Evolutionary conservation across 2,797 vertebrate genomes (phyloP), one percentile per base, ranked within the genome.

Genomic region (Sebastes vulpes): DNA sequence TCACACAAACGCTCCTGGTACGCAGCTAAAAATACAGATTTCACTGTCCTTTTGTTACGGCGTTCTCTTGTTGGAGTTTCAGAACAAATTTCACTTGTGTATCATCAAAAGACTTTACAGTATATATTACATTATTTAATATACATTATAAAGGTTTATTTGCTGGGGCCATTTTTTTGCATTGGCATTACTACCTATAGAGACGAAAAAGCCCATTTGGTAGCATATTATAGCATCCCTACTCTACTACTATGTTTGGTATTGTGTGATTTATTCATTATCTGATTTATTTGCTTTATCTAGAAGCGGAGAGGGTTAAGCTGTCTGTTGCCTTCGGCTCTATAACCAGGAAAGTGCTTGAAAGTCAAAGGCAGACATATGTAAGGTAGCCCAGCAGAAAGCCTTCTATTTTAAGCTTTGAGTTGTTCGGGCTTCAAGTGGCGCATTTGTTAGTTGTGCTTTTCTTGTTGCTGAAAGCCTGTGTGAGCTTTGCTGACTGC

Each of bases 341-440:
- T 31, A 20, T 73, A 80, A 78, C 73, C 52, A 79, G 54, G 14
- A 79, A 67, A 68, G 53, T 78, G 57, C 67, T 83, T 81, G 42
- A 65, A 80, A 81, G 80, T 81, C 61, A 69, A 74, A 79, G 48
- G 64, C 50, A 73, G 72, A 81, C 75, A 78, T 63, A 71, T 76
- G n/a, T 67, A 63, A 82, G 59, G 61, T 21, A 82, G 58, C 14
- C n/a, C 18, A 56, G 56, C 31, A 60, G 53, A 68, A 64, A 64
- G 38, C 65, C 26, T 69, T 54, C 21, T 75, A 75, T 79, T 80
- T 71, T 57, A 31, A 72, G 72, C 56, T 75, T 67, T 52, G 57
- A 65, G 28, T 72, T 56, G 52, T 81, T 71, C 75, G 69, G 66
- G 12, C 72, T 88, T 82, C 31, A 63, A 80, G 54, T 71, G 48